A percentile compares a stretch with the other conserved stretches of the same genome.
These are phyloP conservation scores for Rhingia campestris DNA, from an alignment of 2,888 invertebrate species.

Conservation along the genomic window DNA sequence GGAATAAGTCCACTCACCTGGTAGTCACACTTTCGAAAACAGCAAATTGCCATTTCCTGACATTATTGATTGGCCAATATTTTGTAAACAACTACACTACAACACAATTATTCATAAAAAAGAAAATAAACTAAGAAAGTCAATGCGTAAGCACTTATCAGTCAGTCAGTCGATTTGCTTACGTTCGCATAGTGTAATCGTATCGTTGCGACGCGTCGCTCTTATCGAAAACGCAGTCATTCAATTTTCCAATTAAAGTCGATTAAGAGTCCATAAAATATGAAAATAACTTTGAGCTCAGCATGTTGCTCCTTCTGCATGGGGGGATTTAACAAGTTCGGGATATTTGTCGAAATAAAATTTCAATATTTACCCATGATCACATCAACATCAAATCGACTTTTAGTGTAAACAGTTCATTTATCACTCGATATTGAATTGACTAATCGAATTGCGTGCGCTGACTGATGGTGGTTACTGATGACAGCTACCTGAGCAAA, in stretches of 20 bases:
- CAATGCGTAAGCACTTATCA: conserved; percentile 43
- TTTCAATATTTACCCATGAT: conserved; percentile 41
- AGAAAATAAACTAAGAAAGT: conserved; percentile 21
- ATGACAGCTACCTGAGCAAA: conserved; percentile 9
- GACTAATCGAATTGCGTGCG: conserved; percentile 28
- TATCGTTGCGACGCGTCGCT: neutral
- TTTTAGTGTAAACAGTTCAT: conserved; percentile 26
- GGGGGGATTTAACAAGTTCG: conserved; percentile 20
- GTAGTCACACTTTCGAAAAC: conserved; percentile 25
- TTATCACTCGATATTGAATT: conserved; percentile 32
- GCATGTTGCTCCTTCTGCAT: neutral
- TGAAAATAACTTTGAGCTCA: conserved; percentile 1
- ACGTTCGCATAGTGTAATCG: conserved; percentile 3
- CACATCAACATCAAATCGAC: conserved; percentile 49
- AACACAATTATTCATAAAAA: conserved; percentile 25
- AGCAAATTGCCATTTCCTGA: conserved; percentile 31
- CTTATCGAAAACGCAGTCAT: conserved; percentile 48
- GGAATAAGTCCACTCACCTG: conserved; percentile 13
- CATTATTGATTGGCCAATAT: conserved; percentile 15
- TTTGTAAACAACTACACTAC: conserved; percentile 33
- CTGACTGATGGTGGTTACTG: too few relatives aligned
- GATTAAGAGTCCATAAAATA: conserved; percentile 52
- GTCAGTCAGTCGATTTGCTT: conserved; percentile 4
- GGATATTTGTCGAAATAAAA: conserved; percentile 38
- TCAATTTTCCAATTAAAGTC: conserved; percentile 65